Percentiles rank a stretch among this genome's conserved stretches.
Conservation (phyloP, 2,888 invertebrate genomes). For the Watsonalla cultraria region DNA sequence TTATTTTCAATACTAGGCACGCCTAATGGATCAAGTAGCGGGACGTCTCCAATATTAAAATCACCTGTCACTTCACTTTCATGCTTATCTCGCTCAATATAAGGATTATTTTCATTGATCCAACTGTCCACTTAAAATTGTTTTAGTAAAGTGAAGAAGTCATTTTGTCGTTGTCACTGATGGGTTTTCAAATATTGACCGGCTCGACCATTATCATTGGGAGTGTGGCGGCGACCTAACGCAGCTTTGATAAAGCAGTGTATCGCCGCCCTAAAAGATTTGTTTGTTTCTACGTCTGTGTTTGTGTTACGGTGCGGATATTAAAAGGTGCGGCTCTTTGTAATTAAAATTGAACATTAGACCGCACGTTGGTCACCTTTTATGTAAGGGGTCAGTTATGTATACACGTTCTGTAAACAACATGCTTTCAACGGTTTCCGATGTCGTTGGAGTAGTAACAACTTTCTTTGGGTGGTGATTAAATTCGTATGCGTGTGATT, state of each 20-base stretch:
- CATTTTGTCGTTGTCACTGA: slow-evolving; percentile 63
- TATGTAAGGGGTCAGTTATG: slow-evolving; percentile 2
- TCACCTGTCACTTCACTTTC: slow-evolving; percentile 13
- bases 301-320: slow-evolving; percentile 48
- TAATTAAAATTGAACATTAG: slow-evolving; percentile 52
- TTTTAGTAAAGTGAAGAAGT: slow-evolving; percentile 66
- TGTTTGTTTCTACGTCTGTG: slow-evolving; percentile 60
- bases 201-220: slow-evolving; percentile 62
- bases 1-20: slow-evolving; percentile 52
- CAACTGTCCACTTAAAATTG: slow-evolving; percentile 26
- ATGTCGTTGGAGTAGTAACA: background rate
- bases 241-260: slow-evolving; percentile 53
- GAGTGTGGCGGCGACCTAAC: slow-evolving; percentile 52
- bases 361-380: slow-evolving; percentile 25
- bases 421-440: background rate
- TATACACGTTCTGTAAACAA: background rate
- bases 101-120: slow-evolving; percentile 22
- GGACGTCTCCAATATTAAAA: slow-evolving; percentile 17
- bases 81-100: slow-evolving; percentile 18
- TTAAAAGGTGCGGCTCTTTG: slow-evolving; percentile 53
- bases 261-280: slow-evolving; percentile 50
- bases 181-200: slow-evolving; percentile 76
- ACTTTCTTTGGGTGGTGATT: background rate
- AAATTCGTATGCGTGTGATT: background rate
- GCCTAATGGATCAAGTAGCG: slow-evolving; percentile 59